phyloP scores from a whole-genome alignment of 2,797 vertebrate genomes.

The Silurus lanzhouensis region DNA sequence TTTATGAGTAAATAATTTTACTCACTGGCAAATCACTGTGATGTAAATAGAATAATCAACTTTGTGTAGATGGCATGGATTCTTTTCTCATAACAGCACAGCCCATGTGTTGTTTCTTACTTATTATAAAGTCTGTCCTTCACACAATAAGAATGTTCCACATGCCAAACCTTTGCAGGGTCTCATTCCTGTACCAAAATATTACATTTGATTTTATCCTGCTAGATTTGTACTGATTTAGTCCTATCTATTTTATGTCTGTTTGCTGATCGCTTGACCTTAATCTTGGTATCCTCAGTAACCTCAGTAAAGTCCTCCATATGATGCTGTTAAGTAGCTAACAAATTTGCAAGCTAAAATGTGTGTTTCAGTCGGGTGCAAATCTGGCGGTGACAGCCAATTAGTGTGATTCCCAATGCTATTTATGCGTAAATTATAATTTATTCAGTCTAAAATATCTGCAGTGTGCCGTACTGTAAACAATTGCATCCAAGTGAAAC shows the following conservation, averaged over 20 bases:
- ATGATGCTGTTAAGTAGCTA: neutral
- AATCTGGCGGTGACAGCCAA: neutral
- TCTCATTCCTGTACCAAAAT: neutral
- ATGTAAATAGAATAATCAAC: neutral
- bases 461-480: neutral
- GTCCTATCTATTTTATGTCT: neutral
- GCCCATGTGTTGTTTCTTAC: neutral
- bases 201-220: neutral
- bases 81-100: neutral
- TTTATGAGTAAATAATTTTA: neutral
- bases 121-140: neutral
- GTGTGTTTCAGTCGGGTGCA: neutral
- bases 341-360: neutral
- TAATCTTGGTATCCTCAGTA: neutral
- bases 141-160: neutral
- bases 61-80: neutral
- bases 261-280: neutral
- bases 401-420: neutral
- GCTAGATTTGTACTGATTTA: neutral
- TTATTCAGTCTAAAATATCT: neutral
- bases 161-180: neutral
- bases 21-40: neutral
- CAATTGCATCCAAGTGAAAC: neutral
- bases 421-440: neutral
- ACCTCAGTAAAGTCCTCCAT: neutral